These are phyloP conservation scores for Danionella dracula DNA, from an alignment of 2,797 vertebrate genomes.

Conservation along the genomic window DNA sequence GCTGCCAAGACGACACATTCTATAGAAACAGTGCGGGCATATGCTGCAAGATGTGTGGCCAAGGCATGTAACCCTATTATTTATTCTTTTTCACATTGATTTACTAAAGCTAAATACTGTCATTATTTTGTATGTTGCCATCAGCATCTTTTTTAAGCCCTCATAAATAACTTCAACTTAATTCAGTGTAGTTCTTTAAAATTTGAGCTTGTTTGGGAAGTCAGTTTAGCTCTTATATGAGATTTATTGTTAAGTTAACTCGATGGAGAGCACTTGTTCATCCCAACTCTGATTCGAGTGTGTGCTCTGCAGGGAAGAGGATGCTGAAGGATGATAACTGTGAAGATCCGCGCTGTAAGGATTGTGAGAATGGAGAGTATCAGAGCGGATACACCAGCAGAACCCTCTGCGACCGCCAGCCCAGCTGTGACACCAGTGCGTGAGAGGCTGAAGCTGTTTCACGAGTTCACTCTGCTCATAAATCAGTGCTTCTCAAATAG, in stretches of 20 bases:
- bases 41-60: slow-evolving; percentile 63
- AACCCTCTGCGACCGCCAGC: slow-evolving; percentile 41
- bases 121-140: no score
- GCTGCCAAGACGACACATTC: slow-evolving; percentile 52
- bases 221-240: no score
- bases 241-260: no score
- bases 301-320: slow-evolving; percentile 49
- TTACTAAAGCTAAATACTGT: no score
- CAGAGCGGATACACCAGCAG: slow-evolving; percentile 37
- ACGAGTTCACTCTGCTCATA: no score
- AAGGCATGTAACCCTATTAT: slow-evolving; percentile 52
- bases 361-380: slow-evolving; percentile 46
- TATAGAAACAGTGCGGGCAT: neutral
- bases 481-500: no score
- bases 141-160: no score
- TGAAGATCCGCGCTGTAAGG: slow-evolving; percentile 39
- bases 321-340: slow-evolving; percentile 28
- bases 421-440: slow-evolving; percentile 65
- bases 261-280: no score
- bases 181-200: no score
- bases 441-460: neutral
- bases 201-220: no score
- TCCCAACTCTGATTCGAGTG: neutral
- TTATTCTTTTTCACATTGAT: no score
- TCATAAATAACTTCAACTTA: no score